phyloP scores from a whole-genome alignment of 2,888 invertebrate species.

The Coenonympha arcania region DNA sequence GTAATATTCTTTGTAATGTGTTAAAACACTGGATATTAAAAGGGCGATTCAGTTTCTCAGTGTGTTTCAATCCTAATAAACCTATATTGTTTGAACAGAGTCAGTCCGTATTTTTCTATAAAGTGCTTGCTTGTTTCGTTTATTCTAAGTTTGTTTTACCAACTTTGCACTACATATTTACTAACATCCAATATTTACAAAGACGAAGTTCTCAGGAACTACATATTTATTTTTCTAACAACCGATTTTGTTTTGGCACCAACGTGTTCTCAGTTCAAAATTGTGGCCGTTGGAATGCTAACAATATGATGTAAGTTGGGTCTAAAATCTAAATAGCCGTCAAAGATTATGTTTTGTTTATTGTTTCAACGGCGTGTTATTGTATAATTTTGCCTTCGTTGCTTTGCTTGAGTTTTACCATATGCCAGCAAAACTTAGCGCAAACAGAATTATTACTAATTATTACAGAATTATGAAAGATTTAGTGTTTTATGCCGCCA shows the following conservation, averaged over 20 bases:
- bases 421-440: constrained; percentile 29
- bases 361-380: constrained; percentile 47
- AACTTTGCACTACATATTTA: not conserved
- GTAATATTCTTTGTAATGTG: no score
- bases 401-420: constrained; percentile 40
- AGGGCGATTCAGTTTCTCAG: no score
- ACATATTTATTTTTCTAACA: constrained; percentile 21
- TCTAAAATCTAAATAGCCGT: constrained; percentile 32
- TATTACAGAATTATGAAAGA: constrained; percentile 5
- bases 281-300: constrained; percentile 30
- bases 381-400: constrained; percentile 27
- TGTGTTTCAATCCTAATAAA: no score
- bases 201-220: constrained; percentile 7
- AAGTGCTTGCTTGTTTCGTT: not conserved
- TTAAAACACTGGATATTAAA: no score
- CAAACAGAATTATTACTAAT: constrained; percentile 7
- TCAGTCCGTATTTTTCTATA: no score
- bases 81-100: not conserved
- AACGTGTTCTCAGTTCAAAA: constrained; percentile 26
- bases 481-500: constrained; percentile 4
- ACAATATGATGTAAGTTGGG: constrained; percentile 27
- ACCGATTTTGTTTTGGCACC: constrained; percentile 20
- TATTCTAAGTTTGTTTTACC: not conserved
- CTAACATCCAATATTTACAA: constrained; percentile 5
- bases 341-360: constrained; percentile 39